Percentiles rank a stretch among this genome's conserved stretches.
Evolutionary conservation across 2,113 vertebrate genomes (phyloP).

Genomic region (Anser cygnoides): DNA sequence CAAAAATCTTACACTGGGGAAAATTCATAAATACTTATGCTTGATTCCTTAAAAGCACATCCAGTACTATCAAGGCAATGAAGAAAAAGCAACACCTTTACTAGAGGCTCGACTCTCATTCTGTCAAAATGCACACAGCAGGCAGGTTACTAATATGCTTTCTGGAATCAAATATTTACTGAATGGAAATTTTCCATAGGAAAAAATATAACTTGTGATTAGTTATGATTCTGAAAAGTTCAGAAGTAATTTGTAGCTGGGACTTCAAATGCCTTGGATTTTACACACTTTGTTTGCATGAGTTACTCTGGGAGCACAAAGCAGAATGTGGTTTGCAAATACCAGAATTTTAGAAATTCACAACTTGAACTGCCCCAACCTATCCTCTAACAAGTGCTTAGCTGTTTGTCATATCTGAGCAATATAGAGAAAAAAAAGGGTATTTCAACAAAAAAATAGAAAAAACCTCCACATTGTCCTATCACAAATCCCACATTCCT

Average conservation of each 20-base stretch:
- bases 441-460: neutral
- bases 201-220: neutral
- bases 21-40: neutral
- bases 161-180: neutral
- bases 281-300: neutral
- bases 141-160: accelerated
- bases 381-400: neutral
- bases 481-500: neutral
- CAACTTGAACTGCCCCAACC: neutral
- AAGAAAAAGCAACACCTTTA: neutral
- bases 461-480: neutral
- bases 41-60: neutral
- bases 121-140: neutral
- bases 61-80: neutral
- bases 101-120: neutral
- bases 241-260: neutral
- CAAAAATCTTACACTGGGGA: accelerated
- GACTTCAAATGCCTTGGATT: neutral
- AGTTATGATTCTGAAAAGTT: neutral
- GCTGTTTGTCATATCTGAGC: neutral
- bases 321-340: neutral
- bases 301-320: neutral
- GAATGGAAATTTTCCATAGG: neutral
- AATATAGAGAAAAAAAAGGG: neutral
- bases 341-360: neutral